A percentile compares a stretch with the other conserved stretches of the same genome.
Evolutionary conservation across 2,888 invertebrate species (phyloP).

Genomic region (Apamea sordens): DNA sequence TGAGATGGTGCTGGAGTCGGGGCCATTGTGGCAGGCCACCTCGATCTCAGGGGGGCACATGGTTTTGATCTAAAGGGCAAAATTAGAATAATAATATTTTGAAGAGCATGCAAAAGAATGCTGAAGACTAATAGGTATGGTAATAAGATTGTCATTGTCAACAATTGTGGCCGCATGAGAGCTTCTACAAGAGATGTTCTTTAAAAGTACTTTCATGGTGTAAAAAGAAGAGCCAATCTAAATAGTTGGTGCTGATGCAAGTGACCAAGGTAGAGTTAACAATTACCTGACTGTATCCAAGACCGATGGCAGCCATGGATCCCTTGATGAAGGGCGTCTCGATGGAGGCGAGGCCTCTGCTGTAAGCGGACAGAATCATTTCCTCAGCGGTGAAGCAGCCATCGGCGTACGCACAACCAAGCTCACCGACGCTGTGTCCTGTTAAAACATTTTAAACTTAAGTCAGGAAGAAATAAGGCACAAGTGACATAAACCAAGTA

Average conservation of each 20-base stretch:
- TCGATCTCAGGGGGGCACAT: slow-evolving; percentile 94
- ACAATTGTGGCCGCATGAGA: not conserved
- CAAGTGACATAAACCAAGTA: not conserved
- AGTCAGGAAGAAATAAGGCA: not conserved
- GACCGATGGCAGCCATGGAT: slow-evolving; percentile 97
- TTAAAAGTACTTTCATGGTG: not conserved
- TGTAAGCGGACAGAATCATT: slow-evolving; percentile 95
- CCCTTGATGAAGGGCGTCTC: slow-evolving; percentile 93
- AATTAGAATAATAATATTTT: not conserved
- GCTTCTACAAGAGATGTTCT: not conserved
- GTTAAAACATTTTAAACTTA: not conserved
- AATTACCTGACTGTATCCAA: slow-evolving; percentile 90
- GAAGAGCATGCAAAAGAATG: not conserved
- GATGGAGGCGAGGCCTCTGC: slow-evolving; percentile 94
- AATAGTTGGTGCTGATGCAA: not conserved
- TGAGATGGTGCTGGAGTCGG: slow-evolving; percentile 97
- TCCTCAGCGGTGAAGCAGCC: slow-evolving; percentile 96
- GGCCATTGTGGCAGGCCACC: slow-evolving; percentile 96
- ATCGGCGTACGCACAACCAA: slow-evolving; percentile 98
- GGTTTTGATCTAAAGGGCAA: slow-evolving; percentile 84
- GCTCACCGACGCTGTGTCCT: slow-evolving; percentile 98
- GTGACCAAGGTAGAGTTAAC: too few relatives aligned
- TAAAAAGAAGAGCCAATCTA: not conserved
- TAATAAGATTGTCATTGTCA: not conserved
- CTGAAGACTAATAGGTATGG: not conserved